Conservation (phyloP, 2,113 vertebrate genomes). For the Himantopus leucocephalus region DNA sequence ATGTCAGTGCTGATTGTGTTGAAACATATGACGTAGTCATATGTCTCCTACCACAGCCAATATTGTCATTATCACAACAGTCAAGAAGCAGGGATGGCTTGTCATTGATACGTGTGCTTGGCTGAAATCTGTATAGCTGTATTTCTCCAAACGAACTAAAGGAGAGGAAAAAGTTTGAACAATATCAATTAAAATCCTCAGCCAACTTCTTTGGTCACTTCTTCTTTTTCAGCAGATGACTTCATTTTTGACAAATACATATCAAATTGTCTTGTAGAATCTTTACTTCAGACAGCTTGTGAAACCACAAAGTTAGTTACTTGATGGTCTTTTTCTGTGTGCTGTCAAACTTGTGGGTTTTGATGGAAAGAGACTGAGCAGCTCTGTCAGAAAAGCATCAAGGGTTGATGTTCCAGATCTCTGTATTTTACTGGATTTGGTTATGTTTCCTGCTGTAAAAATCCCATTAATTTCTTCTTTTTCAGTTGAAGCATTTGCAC, state of each 20-base stretch:
- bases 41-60: neutral
- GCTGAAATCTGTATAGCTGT: neutral
- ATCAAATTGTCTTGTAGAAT: neutral
- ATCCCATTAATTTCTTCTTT: neutral
- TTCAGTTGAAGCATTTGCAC: neutral
- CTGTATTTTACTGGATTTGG: neutral
- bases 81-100: neutral
- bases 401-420: neutral
- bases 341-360: neutral
- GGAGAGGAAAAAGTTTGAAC: neutral
- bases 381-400: neutral
- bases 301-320: neutral
- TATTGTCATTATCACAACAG: neutral
- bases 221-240: neutral
- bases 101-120: rapidly evolving
- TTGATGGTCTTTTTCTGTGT: neutral
- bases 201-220: neutral
- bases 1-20: neutral
- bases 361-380: neutral
- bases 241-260: neutral
- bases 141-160: neutral
- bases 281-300: neutral
- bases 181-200: neutral
- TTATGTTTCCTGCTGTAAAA: neutral
- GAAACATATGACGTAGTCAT: neutral